Conservation (phyloP, 2,888 invertebrate genomes). For the Dastarcus helophoroides region DNA sequence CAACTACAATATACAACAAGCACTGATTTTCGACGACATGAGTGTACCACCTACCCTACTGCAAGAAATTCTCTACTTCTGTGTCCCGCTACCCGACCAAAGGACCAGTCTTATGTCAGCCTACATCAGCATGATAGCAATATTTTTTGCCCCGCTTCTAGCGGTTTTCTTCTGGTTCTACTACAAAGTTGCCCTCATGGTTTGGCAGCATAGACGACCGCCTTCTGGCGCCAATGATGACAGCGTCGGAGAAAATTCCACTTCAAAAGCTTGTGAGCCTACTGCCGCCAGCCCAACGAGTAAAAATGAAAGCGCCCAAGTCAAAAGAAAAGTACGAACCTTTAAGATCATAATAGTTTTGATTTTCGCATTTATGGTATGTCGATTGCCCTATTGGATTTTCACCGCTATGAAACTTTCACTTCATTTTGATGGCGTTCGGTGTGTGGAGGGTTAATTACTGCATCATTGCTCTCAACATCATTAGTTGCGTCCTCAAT, state of each 20-base stretch:
- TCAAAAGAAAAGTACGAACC: slow-evolving; percentile 41
- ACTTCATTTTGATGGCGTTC: slow-evolving; percentile 19
- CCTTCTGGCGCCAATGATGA: slow-evolving; percentile 13
- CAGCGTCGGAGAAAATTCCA: slow-evolving; percentile 18
- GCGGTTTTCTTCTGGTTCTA: slow-evolving; percentile 42
- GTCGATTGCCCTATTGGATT: slow-evolving; percentile 42
- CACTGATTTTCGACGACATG: too few species aligned
- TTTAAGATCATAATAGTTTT: slow-evolving; percentile 44
- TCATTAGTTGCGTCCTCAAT: slow-evolving; percentile 44
- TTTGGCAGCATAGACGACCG: slow-evolving; percentile 40
- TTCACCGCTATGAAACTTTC: slow-evolving; percentile 38
- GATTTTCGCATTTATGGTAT: slow-evolving; percentile 42
- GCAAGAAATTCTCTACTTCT: slow-evolving; percentile 27
- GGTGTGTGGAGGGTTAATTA: slow-evolving; percentile 39
- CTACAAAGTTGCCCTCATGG: slow-evolving; percentile 38
- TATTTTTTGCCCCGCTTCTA: slow-evolving; percentile 41
- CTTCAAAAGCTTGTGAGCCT: slow-evolving; percentile 17
- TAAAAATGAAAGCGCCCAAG: slow-evolving; percentile 19
- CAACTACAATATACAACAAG: too few species aligned
- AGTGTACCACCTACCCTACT: slow-evolving; percentile 9
- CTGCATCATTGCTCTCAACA: slow-evolving; percentile 40
- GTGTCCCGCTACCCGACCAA: slow-evolving; percentile 13
- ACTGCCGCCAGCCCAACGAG: slow-evolving; percentile 11
- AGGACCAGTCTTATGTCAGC: slow-evolving; percentile 19
- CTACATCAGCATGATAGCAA: slow-evolving; percentile 23